These are phyloP conservation scores for Mizuhopecten yessoensis DNA, from an alignment of 1,140 invertebrate genomes.

Conservation along the genomic window DNA sequence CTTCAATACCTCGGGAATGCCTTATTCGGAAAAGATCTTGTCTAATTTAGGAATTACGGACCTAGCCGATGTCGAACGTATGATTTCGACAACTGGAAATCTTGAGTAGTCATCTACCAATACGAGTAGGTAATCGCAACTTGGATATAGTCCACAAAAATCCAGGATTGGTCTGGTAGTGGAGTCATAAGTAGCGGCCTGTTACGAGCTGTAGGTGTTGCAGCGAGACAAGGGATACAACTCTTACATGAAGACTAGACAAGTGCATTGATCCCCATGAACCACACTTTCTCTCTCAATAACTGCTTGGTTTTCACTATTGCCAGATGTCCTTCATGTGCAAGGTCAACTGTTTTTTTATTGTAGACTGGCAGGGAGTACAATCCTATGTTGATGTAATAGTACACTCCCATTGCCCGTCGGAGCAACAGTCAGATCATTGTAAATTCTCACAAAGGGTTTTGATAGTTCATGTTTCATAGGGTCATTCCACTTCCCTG, in stretches of 20 bases:
- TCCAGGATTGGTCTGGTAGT: constrained; percentile 49
- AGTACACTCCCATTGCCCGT: background rate
- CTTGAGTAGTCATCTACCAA: constrained; percentile 23
- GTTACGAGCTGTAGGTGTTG: background rate
- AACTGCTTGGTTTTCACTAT: constrained; percentile 46
- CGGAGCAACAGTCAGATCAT: background rate
- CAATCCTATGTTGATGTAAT: constrained; percentile 44
- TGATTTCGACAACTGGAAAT: constrained; percentile 36
- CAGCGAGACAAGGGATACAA: constrained; percentile 42
- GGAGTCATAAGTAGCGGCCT: constrained; percentile 35
- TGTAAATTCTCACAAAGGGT: background rate
- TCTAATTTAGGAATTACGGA: background rate
- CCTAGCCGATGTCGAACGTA: background rate
- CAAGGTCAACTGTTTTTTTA: constrained; percentile 47
- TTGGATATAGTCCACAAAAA: constrained; percentile 47
- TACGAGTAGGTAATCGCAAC: constrained; percentile 46
- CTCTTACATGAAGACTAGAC: background rate
- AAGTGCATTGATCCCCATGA: background rate
- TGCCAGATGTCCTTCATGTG: background rate
- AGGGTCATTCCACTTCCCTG: background rate
- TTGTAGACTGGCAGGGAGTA: constrained; percentile 58
- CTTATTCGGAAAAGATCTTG: background rate
- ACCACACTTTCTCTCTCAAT: constrained; percentile 49
- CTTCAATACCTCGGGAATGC: no score
- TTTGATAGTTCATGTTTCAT: background rate